Conservation (phyloP, 2,888 invertebrate species). For the Drosophila neotestacea region DNA sequence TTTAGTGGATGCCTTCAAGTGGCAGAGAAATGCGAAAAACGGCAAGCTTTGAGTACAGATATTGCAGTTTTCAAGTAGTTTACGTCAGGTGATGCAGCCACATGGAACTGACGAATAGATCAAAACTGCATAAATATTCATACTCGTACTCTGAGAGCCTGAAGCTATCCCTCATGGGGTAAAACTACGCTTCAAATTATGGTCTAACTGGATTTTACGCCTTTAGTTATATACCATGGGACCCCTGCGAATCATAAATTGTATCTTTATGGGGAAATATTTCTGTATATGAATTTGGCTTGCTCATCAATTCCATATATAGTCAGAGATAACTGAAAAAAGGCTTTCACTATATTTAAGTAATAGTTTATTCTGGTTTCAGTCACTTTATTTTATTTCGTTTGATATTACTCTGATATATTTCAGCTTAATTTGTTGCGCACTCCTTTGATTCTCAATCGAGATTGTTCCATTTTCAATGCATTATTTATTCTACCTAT, state of each 20-base stretch:
- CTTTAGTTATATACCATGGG: neutral
- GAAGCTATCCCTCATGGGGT: slow-evolving; percentile 1
- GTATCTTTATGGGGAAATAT: neutral
- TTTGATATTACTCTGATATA: no score
- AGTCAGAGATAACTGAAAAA: no score
- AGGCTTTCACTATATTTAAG: neutral
- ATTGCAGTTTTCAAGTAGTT: slow-evolving; percentile 57
- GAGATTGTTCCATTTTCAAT: no score
- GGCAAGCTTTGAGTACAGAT: slow-evolving; percentile 34
- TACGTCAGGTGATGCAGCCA: slow-evolving; percentile 26
- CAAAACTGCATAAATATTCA: slow-evolving; percentile 3
- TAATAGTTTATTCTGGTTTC: neutral
- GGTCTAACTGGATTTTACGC: neutral
- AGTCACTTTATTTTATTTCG: no score
- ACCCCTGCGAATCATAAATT: neutral
- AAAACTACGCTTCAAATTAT: slow-evolving; percentile 2
- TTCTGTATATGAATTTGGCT: neutral
- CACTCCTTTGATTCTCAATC: no score
- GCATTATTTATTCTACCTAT: no score
- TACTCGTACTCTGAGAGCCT: neutral
- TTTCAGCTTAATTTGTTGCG: neutral
- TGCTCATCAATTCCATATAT: neutral
- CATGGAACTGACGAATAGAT: slow-evolving; percentile 28
- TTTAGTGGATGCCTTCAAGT: slow-evolving; percentile 34
- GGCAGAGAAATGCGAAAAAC: neutral